Evolutionary conservation across 1,140 invertebrate genomes (phyloP).

Genomic region (Paralvinella palmiformis): DNA sequence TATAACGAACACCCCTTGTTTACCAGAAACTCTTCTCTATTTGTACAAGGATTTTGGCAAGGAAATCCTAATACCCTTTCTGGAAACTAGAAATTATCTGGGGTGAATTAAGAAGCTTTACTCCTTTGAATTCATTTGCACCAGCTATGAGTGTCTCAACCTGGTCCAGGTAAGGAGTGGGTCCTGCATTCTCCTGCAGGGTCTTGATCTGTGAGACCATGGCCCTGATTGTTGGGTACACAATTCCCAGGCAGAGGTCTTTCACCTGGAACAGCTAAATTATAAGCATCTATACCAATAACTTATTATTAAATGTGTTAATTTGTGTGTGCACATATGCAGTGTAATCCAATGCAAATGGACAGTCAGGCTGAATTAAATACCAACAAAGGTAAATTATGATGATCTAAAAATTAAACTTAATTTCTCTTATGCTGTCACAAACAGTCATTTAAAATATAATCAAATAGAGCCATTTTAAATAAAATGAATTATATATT

Average conservation of each 20-base stretch:
- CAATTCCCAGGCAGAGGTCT: conserved; percentile 4
- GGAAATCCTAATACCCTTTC: neutral
- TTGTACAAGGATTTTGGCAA: neutral
- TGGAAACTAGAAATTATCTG: neutral
- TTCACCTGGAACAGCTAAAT: conserved; percentile 4
- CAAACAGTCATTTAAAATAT: neutral
- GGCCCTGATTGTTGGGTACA: neutral
- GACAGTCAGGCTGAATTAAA: neutral
- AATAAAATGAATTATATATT: neutral
- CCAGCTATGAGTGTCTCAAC: neutral
- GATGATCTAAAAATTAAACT: neutral
- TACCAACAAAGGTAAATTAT: neutral
- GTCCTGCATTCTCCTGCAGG: conserved; percentile 3
- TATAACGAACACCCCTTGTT: too few relatives aligned
- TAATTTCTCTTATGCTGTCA: neutral
- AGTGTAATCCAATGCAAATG: neutral
- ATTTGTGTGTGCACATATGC: neutral
- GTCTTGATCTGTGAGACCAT: neutral
- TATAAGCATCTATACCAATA: neutral
- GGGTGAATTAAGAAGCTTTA: neutral
- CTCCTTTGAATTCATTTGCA: neutral
- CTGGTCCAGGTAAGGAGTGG: conserved; percentile 6
- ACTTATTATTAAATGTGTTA: neutral
- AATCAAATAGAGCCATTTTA: neutral
- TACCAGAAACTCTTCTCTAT: neutral